Conservation (phyloP, 2,888 invertebrate species). For the Cactoblastis cactorum region DNA sequence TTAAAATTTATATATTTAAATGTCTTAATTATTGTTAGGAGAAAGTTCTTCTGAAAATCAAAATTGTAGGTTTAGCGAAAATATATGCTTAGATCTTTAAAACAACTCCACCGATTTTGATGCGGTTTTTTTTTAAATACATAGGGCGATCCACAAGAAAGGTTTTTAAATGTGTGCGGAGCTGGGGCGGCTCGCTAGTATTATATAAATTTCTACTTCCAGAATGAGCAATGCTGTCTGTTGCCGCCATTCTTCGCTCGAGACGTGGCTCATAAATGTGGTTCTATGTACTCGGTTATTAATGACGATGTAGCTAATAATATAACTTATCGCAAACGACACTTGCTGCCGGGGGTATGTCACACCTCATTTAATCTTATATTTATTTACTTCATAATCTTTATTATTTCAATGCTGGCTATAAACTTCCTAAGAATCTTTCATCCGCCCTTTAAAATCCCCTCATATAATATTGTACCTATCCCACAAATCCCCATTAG, state of each 20-base stretch:
- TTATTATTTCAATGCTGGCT: too few relatives aligned
- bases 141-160: too few relatives aligned
- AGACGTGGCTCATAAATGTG: constrained; percentile 41
- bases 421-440: too few relatives aligned
- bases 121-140: too few relatives aligned
- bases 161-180: background rate
- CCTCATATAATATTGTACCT: too few relatives aligned
- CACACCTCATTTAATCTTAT: background rate
- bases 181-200: background rate
- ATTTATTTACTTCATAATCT: too few relatives aligned
- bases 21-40: background rate
- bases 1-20: background rate
- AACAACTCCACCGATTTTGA: too few relatives aligned
- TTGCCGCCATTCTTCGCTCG: constrained; percentile 58
- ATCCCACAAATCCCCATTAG: too few relatives aligned
- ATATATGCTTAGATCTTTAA: too few relatives aligned
- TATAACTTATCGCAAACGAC: constrained; percentile 32
- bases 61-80: background rate
- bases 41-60: too few relatives aligned
- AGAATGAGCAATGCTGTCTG: constrained; percentile 50
- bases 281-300: constrained; percentile 28
- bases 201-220: constrained; percentile 15
- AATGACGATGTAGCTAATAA: constrained; percentile 28
- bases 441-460: too few relatives aligned
- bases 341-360: background rate